A percentile compares a stretch with the other conserved stretches of the same genome.
These are phyloP conservation scores for Brachynemurus nebulosus DNA, from an alignment of 2,888 invertebrate genomes.

Conservation along the genomic window DNA sequence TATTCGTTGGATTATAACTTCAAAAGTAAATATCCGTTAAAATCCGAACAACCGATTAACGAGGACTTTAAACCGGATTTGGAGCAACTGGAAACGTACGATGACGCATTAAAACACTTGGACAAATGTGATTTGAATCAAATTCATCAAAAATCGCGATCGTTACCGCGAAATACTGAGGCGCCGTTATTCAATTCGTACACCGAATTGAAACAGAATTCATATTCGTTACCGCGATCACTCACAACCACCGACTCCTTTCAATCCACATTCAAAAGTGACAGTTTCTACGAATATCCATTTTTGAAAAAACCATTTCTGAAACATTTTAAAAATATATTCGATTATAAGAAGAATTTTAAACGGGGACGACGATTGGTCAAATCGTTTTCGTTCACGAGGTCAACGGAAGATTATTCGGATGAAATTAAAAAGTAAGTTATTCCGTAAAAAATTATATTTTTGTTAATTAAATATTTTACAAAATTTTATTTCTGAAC, in stretches of 20 bases:
- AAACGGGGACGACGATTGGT: neutral
- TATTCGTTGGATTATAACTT: slow-evolving; percentile 3
- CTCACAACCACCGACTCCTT: slow-evolving; percentile 5
- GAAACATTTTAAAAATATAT: slow-evolving; percentile 4
- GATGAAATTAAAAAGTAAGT: neutral
- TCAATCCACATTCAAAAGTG: neutral
- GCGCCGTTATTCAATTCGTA: neutral
- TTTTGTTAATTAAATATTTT: neutral
- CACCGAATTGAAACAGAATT: slow-evolving; percentile 1
- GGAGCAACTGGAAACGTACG: slow-evolving; percentile 7
- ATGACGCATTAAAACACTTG: slow-evolving; percentile 9
- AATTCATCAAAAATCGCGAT: slow-evolving; percentile 7
- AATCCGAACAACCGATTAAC: neutral
- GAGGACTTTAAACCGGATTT: slow-evolving; percentile 5
- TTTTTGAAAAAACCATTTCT: slow-evolving; percentile 1
- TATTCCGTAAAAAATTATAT: too few relatives aligned
- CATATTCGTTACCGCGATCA: slow-evolving; percentile 6
- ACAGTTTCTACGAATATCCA: neutral
- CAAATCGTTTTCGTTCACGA: neutral
- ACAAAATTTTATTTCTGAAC: neutral
- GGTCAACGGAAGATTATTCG: neutral
- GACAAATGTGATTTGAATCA: slow-evolving; percentile 8
- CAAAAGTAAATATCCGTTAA: neutral
- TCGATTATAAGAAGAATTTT: slow-evolving; percentile 6
- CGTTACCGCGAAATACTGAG: slow-evolving; percentile 4